These are phyloP conservation scores for Galaxea fascicularis DNA, from an alignment of 92 coral and sea anemone species.

Conservation along the genomic window DNA sequence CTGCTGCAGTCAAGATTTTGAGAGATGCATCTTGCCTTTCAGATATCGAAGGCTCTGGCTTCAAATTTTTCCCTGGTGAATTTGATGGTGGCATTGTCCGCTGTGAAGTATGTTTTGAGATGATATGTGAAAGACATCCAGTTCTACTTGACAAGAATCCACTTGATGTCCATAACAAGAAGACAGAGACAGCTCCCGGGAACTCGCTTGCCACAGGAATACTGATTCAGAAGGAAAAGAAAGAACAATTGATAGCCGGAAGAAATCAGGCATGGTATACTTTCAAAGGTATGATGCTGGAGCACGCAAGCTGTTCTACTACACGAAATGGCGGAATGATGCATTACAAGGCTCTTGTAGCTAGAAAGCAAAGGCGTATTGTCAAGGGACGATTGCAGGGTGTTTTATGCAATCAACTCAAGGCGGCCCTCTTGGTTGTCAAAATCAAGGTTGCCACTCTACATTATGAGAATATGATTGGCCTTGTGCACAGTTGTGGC, in stretches of 20 bases:
- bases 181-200: constrained; percentile 34
- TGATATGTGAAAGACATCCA: constrained; percentile 43
- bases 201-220: constrained; percentile 34
- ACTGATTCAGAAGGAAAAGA: constrained; percentile 34
- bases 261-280: constrained; percentile 46
- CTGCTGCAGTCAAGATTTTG: too few relatives aligned
- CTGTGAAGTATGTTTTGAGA: constrained; percentile 38
- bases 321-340: constrained; percentile 29
- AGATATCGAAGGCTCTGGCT: constrained; percentile 24
- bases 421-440: constrained; percentile 24
- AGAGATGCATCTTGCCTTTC: constrained; percentile 34
- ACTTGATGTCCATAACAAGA: constrained; percentile 9
- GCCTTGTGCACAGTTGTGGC: constrained; percentile 30
- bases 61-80: constrained; percentile 23
- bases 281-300: constrained; percentile 38
- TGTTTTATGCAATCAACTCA: constrained; percentile 27
- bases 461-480: constrained; percentile 41
- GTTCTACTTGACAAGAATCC: constrained; percentile 41
- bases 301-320: constrained; percentile 40
- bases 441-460: constrained; percentile 42
- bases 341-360: constrained; percentile 38
- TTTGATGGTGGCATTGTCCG: constrained; percentile 33
- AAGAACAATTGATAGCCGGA: constrained; percentile 49
- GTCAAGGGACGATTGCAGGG: constrained; percentile 13
- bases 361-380: constrained; percentile 8